Evolutionary conservation across 2,888 invertebrate species (phyloP).

Genomic region (Brachycybe producta): DNA sequence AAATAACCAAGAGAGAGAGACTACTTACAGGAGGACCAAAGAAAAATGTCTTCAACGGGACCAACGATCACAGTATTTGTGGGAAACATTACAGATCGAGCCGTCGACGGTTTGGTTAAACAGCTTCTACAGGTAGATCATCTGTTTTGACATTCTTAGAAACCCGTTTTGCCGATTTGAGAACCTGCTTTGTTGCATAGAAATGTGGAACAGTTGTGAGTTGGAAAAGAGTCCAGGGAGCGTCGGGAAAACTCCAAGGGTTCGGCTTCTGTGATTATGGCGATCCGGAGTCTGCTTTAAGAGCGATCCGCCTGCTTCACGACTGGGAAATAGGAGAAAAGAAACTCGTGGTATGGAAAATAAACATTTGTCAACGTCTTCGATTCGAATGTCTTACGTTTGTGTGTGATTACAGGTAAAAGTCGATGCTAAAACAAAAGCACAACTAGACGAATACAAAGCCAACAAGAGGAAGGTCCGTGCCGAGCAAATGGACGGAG

Average conservation of each 20-base stretch:
- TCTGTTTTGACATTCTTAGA: too few relatives aligned
- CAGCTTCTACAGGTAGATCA: slow-evolving; percentile 54
- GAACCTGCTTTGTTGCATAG: too few relatives aligned
- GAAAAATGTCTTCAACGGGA: too few relatives aligned
- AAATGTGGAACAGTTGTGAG: slow-evolving; percentile 87
- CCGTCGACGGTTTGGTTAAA: slow-evolving; percentile 88
- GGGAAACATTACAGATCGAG: slow-evolving; percentile 88
- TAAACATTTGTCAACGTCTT: background rate
- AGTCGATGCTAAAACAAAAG: slow-evolving; percentile 94
- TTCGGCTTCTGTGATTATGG: slow-evolving; percentile 98
- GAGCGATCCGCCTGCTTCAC: slow-evolving; percentile 84
- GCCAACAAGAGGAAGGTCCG: slow-evolving; percentile 34
- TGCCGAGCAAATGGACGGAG: slow-evolving; percentile 7
- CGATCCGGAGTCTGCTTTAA: slow-evolving; percentile 84
- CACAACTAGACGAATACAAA: slow-evolving; percentile 82
- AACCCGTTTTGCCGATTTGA: too few relatives aligned
- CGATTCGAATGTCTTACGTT: background rate
- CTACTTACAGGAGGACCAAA: slow-evolving; percentile 19
- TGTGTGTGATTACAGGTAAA: slow-evolving; percentile 40
- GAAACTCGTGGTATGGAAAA: slow-evolving; percentile 61
- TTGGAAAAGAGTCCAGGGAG: slow-evolving; percentile 89
- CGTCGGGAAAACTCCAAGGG: slow-evolving; percentile 45
- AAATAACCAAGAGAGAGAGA: background rate
- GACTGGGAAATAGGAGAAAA: slow-evolving; percentile 86
- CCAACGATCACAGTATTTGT: slow-evolving; percentile 95